Evolutionary conservation across 2,113 vertebrate genomes (phyloP).

Genomic region (Neotoma lepida): DNA sequence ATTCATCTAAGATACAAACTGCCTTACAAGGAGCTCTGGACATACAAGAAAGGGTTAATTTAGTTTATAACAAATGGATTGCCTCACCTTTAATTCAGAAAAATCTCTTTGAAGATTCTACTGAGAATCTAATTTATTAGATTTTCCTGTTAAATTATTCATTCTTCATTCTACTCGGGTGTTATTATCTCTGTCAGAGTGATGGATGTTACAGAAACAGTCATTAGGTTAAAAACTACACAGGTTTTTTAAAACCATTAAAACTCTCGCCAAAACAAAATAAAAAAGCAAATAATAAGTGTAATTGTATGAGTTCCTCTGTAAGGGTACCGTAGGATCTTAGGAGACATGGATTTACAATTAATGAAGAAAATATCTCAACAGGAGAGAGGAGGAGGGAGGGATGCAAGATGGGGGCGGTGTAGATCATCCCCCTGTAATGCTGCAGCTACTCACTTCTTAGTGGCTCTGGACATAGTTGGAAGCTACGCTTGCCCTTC

Average conservation of each 20-base stretch:
- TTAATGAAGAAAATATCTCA: conserved; percentile 35
- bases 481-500: neutral
- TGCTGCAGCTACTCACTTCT: neutral
- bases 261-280: conserved; percentile 44
- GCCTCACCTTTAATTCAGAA: conserved; percentile 68
- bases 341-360: neutral
- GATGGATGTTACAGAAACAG: conserved; percentile 72
- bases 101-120: conserved; percentile 69
- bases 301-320: conserved; percentile 14
- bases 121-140: conserved; percentile 60
- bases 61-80: conserved; percentile 57
- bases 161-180: conserved; percentile 64
- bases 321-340: neutral
- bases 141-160: conserved; percentile 77
- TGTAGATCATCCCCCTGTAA: neutral
- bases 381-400: neutral
- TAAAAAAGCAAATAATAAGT: conserved; percentile 1
- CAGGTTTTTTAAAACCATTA: conserved; percentile 15
- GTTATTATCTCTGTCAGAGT: conserved; percentile 69
- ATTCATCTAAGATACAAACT: neutral
- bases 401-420: no score
- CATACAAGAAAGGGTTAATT: conserved; percentile 59
- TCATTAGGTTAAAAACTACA: conserved; percentile 69
- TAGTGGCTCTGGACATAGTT: neutral
- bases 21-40: neutral